These are phyloP conservation scores for Maconellicoccus hirsutus DNA, from an alignment of 1,140 invertebrate species.

Conservation along the genomic window DNA sequence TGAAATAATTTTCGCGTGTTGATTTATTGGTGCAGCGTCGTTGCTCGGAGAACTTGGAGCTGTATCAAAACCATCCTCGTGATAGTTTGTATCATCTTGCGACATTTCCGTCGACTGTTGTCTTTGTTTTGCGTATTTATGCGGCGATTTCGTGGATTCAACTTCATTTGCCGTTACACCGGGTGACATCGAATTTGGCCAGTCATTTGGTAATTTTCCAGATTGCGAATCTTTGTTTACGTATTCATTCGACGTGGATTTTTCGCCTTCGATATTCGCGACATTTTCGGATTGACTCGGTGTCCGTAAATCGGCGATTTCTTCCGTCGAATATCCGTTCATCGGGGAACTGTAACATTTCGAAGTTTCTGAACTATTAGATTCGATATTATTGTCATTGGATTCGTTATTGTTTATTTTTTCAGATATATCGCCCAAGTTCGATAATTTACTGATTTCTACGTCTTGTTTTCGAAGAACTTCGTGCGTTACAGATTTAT, in stretches of 20 bases:
- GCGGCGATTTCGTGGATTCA: neutral
- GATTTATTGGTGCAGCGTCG: neutral
- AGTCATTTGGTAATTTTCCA: neutral
- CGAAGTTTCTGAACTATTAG: too few relatives aligned
- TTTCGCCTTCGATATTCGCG: neutral
- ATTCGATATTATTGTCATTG: too few relatives aligned
- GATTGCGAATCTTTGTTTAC: neutral
- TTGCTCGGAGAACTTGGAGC: neutral
- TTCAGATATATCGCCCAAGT: too few relatives aligned
- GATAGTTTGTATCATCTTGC: neutral
- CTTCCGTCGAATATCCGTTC: too few relatives aligned
- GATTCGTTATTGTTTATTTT: too few relatives aligned
- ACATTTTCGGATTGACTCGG: neutral
- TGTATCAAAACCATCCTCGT: constrained; percentile 8
- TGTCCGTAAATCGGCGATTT: too few relatives aligned
- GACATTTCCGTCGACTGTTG: neutral
- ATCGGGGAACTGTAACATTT: too few relatives aligned
- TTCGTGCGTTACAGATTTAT: too few relatives aligned
- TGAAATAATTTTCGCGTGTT: neutral
- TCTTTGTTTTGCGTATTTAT: neutral
- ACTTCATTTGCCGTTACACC: neutral
- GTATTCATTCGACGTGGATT: neutral
- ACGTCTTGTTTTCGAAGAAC: too few relatives aligned
- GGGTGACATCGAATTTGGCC: neutral
- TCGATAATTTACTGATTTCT: too few relatives aligned